Conservation (phyloP, 2,797 vertebrate genomes). For the Echiichthys vipera region DNA sequence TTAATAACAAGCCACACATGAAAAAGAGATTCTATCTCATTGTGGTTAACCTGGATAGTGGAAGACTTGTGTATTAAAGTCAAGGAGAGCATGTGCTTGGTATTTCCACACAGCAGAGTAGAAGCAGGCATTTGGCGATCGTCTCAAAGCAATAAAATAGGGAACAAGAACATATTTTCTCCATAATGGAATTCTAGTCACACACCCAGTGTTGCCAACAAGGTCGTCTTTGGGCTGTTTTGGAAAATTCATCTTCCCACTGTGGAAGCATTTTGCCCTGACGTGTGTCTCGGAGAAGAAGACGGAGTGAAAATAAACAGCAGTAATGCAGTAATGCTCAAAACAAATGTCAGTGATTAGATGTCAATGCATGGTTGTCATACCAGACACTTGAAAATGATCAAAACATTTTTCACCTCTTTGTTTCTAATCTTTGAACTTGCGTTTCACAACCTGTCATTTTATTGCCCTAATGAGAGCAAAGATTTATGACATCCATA, state of each 20-base stretch:
- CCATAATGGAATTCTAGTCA: slow-evolving; percentile 41
- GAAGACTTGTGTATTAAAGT: slow-evolving; percentile 26
- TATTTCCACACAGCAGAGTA: slow-evolving; percentile 53
- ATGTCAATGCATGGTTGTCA: slow-evolving; percentile 20
- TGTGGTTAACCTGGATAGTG: slow-evolving; percentile 42
- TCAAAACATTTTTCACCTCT: background rate
- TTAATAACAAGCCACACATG: slow-evolving; percentile 37
- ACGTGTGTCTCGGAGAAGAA: slow-evolving; percentile 35
- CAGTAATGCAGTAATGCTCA: slow-evolving; percentile 18
- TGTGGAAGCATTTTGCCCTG: slow-evolving; percentile 43
- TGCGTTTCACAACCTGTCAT: slow-evolving; percentile 30
- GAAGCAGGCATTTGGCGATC: slow-evolving; percentile 52
- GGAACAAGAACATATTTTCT: slow-evolving; percentile 40
- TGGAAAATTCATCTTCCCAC: slow-evolving; percentile 50
- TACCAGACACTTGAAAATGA: slow-evolving; percentile 23
- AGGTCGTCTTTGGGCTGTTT: slow-evolving; percentile 46
- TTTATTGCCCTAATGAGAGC: background rate
- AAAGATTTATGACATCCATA: slow-evolving; percentile 23
- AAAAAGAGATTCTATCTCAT: slow-evolving; percentile 39
- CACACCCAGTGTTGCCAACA: slow-evolving; percentile 1
- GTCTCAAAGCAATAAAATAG: slow-evolving; percentile 39
- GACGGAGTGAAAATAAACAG: slow-evolving; percentile 52
- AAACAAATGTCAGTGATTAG: slow-evolving; percentile 1
- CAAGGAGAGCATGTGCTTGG: slow-evolving; percentile 30
- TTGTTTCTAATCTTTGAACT: slow-evolving; percentile 11